phyloP scores from a whole-genome alignment of 1,140 invertebrate genomes.

The Kradibia gibbosae region DNA sequence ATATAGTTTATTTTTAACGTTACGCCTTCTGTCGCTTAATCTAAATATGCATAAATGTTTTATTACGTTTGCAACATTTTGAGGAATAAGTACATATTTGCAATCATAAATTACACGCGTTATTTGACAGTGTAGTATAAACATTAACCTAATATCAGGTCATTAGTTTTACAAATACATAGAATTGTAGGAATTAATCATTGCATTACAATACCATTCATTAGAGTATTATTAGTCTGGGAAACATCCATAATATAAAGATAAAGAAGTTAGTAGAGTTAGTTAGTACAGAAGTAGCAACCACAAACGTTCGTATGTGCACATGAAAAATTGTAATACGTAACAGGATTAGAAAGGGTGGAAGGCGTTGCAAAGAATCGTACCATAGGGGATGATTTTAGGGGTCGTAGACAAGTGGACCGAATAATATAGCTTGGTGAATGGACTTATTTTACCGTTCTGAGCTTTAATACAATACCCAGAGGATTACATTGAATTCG shows the following conservation, averaged over 20 bases:
- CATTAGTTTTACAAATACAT: background rate
- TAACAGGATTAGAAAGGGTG: slow-evolving; percentile 51
- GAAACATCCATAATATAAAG: background rate
- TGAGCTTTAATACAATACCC: slow-evolving; percentile 38
- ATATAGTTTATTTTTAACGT: too few relatives aligned
- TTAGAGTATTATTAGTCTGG: background rate
- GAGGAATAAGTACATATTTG: too few relatives aligned
- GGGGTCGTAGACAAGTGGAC: slow-evolving; percentile 47
- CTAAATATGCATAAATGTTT: too few relatives aligned
- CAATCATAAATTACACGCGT: too few relatives aligned
- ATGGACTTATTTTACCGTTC: slow-evolving; percentile 33
- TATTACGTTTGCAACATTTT: too few relatives aligned
- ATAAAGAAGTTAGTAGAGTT: background rate
- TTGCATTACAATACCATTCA: background rate
- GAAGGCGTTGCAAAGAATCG: slow-evolving; percentile 32
- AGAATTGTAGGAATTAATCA: background rate
- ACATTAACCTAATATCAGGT: too few relatives aligned
- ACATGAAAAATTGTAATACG: slow-evolving; percentile 35
- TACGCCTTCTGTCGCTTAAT: too few relatives aligned
- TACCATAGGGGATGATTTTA: slow-evolving; percentile 38
- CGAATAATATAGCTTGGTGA: slow-evolving; percentile 48
- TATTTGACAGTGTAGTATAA: too few relatives aligned
- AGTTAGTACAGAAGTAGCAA: background rate
- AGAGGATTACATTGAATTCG: slow-evolving; percentile 45
- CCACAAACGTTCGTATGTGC: slow-evolving; percentile 13